Percentiles rank a stretch among this genome's conserved stretches.
Conservation (phyloP, 2,113 vertebrate species). For the Toxotes jaculatrix region DNA sequence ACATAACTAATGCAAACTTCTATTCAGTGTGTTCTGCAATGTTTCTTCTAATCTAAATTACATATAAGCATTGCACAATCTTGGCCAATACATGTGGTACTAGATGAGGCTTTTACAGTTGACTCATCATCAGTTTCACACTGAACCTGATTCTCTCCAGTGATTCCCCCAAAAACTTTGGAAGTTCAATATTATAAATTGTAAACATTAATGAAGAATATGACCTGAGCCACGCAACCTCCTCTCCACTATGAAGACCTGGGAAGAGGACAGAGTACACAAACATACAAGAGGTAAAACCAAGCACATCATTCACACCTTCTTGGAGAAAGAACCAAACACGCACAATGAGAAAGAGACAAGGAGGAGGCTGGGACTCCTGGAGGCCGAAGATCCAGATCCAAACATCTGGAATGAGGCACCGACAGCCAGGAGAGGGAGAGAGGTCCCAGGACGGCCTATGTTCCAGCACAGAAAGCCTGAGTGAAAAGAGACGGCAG, state of each 20-base stretch:
- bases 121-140: neutral
- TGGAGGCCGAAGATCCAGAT: slow-evolving; percentile 6
- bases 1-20: slow-evolving; percentile 24
- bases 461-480: neutral
- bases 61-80: neutral
- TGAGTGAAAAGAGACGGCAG: neutral
- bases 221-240: neutral
- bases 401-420: slow-evolving; percentile 23
- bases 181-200: neutral
- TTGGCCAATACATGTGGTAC: neutral
- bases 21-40: neutral
- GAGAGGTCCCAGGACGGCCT: neutral
- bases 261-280: too few species aligned
- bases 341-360: neutral
- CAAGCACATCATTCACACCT: too few species aligned
- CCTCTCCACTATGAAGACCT: too few species aligned
- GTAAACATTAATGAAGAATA: neutral
- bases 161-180: neutral
- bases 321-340: too few species aligned
- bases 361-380: too few species aligned
- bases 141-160: slow-evolving; percentile 14
- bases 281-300: too few species aligned
- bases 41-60: slow-evolving; percentile 25
- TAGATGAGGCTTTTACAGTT: slow-evolving; percentile 5
- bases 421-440: neutral